Percentiles rank a stretch among this genome's conserved stretches.
These are phyloP conservation scores for Sinonovacula constricta DNA, from an alignment of 1,140 invertebrate species.

Conservation along the genomic window DNA sequence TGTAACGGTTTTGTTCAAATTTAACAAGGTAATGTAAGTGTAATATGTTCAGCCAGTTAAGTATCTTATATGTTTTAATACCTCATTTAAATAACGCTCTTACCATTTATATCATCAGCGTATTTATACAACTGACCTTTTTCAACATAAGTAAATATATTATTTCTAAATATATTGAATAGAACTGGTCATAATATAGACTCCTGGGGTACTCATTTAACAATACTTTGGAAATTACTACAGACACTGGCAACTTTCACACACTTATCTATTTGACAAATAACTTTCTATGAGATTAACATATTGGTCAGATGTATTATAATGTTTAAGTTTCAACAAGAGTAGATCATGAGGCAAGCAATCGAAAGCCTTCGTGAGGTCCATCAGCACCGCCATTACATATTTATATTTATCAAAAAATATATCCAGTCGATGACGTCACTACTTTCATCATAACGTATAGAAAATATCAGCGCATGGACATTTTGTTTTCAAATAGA, in stretches of 20 bases:
- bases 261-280: slow-evolving; percentile 1
- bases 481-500: too few species aligned
- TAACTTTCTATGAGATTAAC: slow-evolving; percentile 7
- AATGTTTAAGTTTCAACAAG: slow-evolving; percentile 2
- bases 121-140: slow-evolving; percentile 8
- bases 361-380: slow-evolving; percentile 39
- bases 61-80: slow-evolving; percentile 4
- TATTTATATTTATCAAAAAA: slow-evolving; percentile 28
- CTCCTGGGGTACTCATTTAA: slow-evolving; percentile 12
- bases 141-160: slow-evolving; percentile 22
- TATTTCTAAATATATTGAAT: slow-evolving; percentile 26
- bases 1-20: neutral
- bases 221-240: too few species aligned
- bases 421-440: slow-evolving; percentile 34
- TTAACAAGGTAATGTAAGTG: slow-evolving; percentile 7
- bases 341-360: slow-evolving; percentile 26
- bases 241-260: neutral
- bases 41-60: neutral
- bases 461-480: too few species aligned
- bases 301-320: slow-evolving; percentile 11
- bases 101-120: slow-evolving; percentile 28
- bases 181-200: slow-evolving; percentile 2
- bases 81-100: too few species aligned
- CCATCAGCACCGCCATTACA: slow-evolving; percentile 29
- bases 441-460: too few species aligned